These are phyloP conservation scores for Ceraclea dissimilis DNA, from an alignment of 2,888 invertebrate species.

Conservation along the genomic window DNA sequence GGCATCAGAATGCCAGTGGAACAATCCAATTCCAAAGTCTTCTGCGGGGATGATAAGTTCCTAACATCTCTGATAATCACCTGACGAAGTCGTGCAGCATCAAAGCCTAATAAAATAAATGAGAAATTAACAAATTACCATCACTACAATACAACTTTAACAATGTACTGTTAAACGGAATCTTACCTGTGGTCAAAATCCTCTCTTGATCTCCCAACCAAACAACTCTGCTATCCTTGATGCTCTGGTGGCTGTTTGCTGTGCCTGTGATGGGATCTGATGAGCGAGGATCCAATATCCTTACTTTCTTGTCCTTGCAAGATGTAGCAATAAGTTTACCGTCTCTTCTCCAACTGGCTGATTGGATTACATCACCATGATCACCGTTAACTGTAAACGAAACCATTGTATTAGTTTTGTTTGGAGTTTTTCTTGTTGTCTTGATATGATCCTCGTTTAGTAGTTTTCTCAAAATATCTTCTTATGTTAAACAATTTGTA, in stretches of 20 bases:
- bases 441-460: no score
- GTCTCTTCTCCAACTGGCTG: constrained; percentile 84
- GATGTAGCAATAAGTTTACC: constrained; percentile 75
- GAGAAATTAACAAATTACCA: not conserved
- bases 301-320: constrained; percentile 84
- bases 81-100: constrained; percentile 77
- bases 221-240: constrained; percentile 84
- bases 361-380: constrained; percentile 83
- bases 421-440: no score
- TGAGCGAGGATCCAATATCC: constrained; percentile 76
- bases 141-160: not conserved
- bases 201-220: constrained; percentile 83
- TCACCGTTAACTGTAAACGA: constrained; percentile 59
- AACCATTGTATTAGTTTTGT: no score
- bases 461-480: no score
- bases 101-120: constrained; percentile 54
- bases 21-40: constrained; percentile 73
- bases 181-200: constrained; percentile 71
- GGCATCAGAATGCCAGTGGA: constrained; percentile 90
- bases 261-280: constrained; percentile 51
- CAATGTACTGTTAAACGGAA: no score
- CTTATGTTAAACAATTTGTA: no score
- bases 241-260: constrained; percentile 78
- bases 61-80: constrained; percentile 82
- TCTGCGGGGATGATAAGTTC: constrained; percentile 69